Conservation (phyloP, 2,888 invertebrate species). For the Dione juno region DNA sequence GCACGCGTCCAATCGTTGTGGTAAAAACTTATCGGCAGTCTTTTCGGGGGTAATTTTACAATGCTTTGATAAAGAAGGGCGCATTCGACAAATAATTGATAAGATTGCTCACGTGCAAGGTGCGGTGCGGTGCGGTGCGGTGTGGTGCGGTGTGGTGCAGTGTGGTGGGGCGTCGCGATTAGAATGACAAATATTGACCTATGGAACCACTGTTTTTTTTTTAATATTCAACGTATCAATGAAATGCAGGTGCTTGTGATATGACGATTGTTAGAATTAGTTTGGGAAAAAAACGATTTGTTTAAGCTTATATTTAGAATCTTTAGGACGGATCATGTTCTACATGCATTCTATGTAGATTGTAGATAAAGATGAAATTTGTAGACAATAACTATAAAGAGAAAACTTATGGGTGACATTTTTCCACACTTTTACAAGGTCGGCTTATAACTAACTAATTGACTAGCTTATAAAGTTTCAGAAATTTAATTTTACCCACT, state of each 20-base stretch:
- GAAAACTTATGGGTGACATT: no score
- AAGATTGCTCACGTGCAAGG: slow-evolving; percentile 56
- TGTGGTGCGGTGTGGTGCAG: slow-evolving; percentile 51
- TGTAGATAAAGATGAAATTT: background rate
- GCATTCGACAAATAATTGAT: slow-evolving; percentile 57
- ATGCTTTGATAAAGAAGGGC: background rate
- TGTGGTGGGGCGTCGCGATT: no score
- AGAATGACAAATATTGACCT: slow-evolving; percentile 66
- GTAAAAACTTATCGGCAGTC: slow-evolving; percentile 29
- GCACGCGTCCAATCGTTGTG: slow-evolving; percentile 28
- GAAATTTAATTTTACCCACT: no score
- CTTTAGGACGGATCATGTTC: background rate
- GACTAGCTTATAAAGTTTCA: no score
- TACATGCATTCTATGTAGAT: background rate
- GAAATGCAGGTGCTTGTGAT: slow-evolving; percentile 15
- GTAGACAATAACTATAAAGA: no score
- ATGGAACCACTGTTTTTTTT: slow-evolving; percentile 8
- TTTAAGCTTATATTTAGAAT: background rate
- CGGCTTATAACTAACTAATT: no score
- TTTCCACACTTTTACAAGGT: background rate
- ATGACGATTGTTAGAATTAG: slow-evolving; percentile 1
- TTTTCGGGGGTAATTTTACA: slow-evolving; percentile 24
- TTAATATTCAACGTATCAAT: slow-evolving; percentile 1
- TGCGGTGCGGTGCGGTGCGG: slow-evolving; percentile 54
- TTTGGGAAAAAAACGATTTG: background rate